These are phyloP conservation scores for Rhabdophis nuchalis DNA, from an alignment of 2,797 vertebrate genomes.

Conservation along the genomic window DNA sequence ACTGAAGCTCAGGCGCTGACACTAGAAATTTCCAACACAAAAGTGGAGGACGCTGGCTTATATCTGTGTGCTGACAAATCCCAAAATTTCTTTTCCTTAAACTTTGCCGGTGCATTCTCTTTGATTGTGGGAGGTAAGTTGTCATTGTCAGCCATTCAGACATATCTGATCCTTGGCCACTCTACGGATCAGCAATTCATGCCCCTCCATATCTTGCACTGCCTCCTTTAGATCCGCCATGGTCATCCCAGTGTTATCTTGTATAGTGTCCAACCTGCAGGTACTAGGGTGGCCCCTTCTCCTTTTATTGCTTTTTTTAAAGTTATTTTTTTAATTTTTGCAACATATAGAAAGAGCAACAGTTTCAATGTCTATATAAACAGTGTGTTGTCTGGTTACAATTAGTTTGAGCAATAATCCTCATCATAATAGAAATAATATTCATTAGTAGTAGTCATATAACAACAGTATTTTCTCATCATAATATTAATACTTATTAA, in stretches of 20 bases:
- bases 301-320: not conserved
- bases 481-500: too few species aligned
- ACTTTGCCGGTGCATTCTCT: not conserved
- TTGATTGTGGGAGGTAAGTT: conserved; percentile 12
- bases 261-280: not conserved
- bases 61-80: not conserved
- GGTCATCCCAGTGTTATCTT: not conserved
- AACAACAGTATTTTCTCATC: too few species aligned
- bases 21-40: not conserved
- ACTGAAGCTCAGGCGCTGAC: rapidly evolving
- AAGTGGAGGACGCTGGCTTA: not conserved
- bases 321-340: too few species aligned
- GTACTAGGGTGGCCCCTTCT: not conserved
- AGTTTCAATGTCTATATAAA: too few species aligned
- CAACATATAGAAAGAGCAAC: too few species aligned
- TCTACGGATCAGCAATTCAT: not conserved
- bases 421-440: too few species aligned
- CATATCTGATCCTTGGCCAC: not conserved
- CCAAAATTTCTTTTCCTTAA: rapidly evolving
- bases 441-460: too few species aligned
- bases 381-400: too few species aligned
- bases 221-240: not conserved
- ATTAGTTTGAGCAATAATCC: too few species aligned
- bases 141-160: not conserved
- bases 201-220: not conserved